These are phyloP conservation scores for Bellardia bayeri DNA, from an alignment of 2,888 invertebrate species.

Conservation along the genomic window DNA sequence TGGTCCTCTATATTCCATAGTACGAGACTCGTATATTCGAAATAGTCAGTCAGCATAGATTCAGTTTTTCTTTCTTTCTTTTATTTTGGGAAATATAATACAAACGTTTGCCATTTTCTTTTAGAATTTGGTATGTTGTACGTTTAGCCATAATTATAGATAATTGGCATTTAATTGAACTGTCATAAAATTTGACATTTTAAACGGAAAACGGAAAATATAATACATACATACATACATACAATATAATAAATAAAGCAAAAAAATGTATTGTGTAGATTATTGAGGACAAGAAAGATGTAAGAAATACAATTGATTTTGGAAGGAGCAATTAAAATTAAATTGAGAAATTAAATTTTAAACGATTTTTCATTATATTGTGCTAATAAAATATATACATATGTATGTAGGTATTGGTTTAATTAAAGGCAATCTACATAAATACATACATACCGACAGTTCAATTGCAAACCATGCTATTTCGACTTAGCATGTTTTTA, in stretches of 20 bases:
- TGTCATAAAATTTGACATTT: constrained; percentile 74
- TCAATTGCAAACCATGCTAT: no score
- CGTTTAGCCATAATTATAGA: constrained; percentile 72
- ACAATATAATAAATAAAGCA: constrained; percentile 23
- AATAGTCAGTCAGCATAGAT: constrained; percentile 2
- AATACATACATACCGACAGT: neutral
- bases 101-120: constrained; percentile 28
- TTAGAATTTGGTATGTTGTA: constrained; percentile 31
- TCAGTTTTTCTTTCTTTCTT: neutral
- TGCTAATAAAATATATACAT: neutral
- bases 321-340: constrained; percentile 24
- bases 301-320: constrained; percentile 16
- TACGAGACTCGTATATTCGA: neutral
- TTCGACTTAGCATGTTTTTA: no score
- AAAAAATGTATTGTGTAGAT: neutral
- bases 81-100: constrained; percentile 16
- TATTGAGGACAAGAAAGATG: constrained; percentile 3
- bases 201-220: constrained; percentile 41
- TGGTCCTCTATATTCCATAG: neutral
- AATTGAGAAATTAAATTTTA: constrained; percentile 24
- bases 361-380: neutral
- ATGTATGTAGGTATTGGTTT: neutral
- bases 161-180: constrained; percentile 76
- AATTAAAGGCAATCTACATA: neutral
- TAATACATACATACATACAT: constrained; percentile 12